Evolutionary conservation across 1,140 invertebrate species (phyloP).

Genomic region (Monomorium pharaonis): DNA sequence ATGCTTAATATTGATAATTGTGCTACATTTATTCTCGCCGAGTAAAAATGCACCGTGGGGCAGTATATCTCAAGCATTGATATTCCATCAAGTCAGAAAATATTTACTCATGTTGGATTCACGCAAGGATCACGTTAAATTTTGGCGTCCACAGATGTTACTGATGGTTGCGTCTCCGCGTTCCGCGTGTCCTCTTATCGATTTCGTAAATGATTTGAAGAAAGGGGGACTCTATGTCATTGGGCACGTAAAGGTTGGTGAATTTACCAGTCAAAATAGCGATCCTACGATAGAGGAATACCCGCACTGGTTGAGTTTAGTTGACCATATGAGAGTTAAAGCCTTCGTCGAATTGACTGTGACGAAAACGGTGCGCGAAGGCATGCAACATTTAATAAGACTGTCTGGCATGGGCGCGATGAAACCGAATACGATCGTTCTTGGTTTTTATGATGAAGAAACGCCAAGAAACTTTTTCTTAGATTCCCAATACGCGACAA

Average conservation of each 20-base stretch:
- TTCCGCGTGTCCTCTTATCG: conserved; percentile 95
- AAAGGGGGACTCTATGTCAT: conserved; percentile 98
- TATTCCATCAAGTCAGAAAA: conserved; percentile 99
- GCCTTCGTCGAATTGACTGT: conserved; percentile 98
- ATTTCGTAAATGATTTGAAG: conserved; percentile 99
- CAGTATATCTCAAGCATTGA: conserved; percentile 98
- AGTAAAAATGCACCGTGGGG: conserved; percentile 95
- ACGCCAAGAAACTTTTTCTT: conserved; percentile 91
- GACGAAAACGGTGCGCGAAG: conserved; percentile 93
- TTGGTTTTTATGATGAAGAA: conserved; percentile 95
- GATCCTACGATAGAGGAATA: conserved; percentile 92
- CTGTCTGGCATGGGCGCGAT: conserved; percentile 98
- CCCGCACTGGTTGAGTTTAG: conserved; percentile 94
- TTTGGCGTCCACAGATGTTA: conserved; percentile 99
- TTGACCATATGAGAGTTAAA: conserved; percentile 96
- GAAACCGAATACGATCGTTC: conserved; percentile 98
- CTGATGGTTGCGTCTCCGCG: conserved; percentile 96
- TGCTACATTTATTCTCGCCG: conserved; percentile 97
- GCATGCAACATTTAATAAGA: conserved; percentile 96
- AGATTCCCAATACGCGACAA: conserved; percentile 81
- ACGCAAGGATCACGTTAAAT: conserved; percentile 99
- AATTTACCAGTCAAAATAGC: conserved; percentile 85
- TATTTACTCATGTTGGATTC: conserved; percentile 98
- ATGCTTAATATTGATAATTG: conserved; percentile 93
- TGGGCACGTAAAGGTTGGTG: conserved; percentile 94